Conservation (phyloP, 2,797 vertebrate genomes). For the Somateria mollissima region DNA sequence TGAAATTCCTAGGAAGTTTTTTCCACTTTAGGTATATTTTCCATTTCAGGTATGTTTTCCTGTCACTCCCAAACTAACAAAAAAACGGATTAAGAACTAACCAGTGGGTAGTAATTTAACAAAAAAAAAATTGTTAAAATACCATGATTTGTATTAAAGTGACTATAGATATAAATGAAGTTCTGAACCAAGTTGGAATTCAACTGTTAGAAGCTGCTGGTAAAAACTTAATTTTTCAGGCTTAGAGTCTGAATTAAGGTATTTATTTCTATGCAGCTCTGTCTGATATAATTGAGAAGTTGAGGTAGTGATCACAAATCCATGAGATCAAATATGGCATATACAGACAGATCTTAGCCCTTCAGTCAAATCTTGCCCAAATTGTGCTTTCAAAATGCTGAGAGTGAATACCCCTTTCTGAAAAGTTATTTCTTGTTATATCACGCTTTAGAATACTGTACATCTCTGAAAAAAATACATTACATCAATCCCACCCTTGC, state of each 20-base stretch:
- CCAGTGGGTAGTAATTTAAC: not conserved
- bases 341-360: not conserved
- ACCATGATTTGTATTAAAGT: not conserved
- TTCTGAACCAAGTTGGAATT: not conserved
- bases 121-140: not conserved
- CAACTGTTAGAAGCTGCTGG: not conserved
- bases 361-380: conserved; percentile 1
- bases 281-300: conserved; percentile 15
- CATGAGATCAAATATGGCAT: not conserved
- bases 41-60: not conserved
- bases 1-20: not conserved
- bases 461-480: not conserved
- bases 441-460: not conserved
- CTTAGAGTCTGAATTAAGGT: not conserved
- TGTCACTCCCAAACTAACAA: not conserved
- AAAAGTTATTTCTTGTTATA: conserved; percentile 31
- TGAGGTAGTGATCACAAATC: not conserved
- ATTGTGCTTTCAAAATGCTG: conserved; percentile 3
- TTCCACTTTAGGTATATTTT: not conserved
- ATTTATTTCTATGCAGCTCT: not conserved
- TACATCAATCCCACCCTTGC: not conserved
- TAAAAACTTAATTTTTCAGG: not conserved
- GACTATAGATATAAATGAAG: not conserved
- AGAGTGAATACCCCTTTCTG: not conserved
- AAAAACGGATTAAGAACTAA: not conserved